Percentiles rank a stretch among this genome's conserved stretches.
These are phyloP conservation scores for Epizoanthus ramosus DNA, from an alignment of 92 coral and sea anemone genomes.

Conservation along the genomic window DNA sequence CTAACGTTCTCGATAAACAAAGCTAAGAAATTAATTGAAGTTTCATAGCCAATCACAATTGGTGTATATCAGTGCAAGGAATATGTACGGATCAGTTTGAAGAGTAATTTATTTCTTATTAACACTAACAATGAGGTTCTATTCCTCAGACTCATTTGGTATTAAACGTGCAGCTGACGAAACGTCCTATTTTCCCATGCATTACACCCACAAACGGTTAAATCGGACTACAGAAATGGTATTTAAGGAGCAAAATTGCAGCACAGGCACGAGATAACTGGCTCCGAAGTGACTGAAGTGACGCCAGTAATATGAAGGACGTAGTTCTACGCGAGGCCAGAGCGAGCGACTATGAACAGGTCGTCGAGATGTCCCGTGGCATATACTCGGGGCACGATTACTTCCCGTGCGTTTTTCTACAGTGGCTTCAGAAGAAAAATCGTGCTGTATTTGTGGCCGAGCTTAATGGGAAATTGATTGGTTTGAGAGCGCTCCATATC, in stretches of 20 bases:
- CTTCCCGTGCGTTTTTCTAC: conserved; percentile 80
- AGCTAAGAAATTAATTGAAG: not conserved
- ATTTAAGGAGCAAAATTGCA: conserved; percentile 10
- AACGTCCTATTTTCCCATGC: conserved; percentile 17
- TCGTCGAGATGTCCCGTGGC: conserved; percentile 87
- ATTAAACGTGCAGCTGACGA: conserved; percentile 29
- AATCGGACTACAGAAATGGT: conserved; percentile 5
- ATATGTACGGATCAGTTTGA: not conserved
- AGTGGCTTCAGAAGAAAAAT: conserved; percentile 73
- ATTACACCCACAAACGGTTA: conserved; percentile 33
- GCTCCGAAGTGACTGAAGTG: not conserved
- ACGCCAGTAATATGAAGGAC: conserved; percentile 59
- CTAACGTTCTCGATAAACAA: not conserved
- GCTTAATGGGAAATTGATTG: conserved; percentile 70
- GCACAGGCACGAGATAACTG: not conserved
- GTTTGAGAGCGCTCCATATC: conserved; percentile 89
- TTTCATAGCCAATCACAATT: conserved; percentile 6
- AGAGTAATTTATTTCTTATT: conserved; percentile 21
- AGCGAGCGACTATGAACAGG: conserved; percentile 66
- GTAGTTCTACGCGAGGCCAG: conserved; percentile 73
- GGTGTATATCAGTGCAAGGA: not conserved
- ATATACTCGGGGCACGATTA: conserved; percentile 93
- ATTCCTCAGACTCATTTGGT: not conserved
- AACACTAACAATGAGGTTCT: conserved; percentile 18
- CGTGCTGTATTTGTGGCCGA: conserved; percentile 86